Base-by-base conservation (phyloP, 2,888 invertebrate genomes). In the Lottia gigantea region DNA sequence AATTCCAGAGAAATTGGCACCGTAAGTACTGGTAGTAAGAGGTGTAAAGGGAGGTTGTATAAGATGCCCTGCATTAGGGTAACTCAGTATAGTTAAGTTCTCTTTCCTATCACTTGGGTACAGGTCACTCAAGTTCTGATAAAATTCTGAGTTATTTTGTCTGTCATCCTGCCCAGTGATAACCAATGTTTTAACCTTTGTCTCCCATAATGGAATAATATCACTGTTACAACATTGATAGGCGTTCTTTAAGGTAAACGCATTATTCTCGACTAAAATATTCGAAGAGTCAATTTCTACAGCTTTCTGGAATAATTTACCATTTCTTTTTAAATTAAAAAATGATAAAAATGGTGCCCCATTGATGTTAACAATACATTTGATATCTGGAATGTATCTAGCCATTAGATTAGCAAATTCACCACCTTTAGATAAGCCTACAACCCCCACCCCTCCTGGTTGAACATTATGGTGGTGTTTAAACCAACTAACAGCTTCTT, bases 401-500 rank as follows among this genome's bases (percentile, higher is more conserved):
- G 71, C 66, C 46, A 72, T 68, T 12, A 72, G 23, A n/a, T 14
- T 23, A 47, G 64, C 46, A 31, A 46, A 49, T 23, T 69, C 65
- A 45, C 64, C 61, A 25, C 71, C 62, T 64, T 65, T 64, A 70
- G 69, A 67, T 1, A 66, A 65, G 14, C 66, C 66, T 8, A 71
- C 26, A 25, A 71, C 74, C 31, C 74, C 74, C n/a, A 74, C 23
- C 19, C 64, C 66, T 14, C 68, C 61, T 15, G 47, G 7, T 14
- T 62, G 40, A 15, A 74, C 67, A 19, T 62, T 40, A 1, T 67
- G 67, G 45, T 74, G 71, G 11, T 64, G 62, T 0, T 64, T 61
- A 45, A 74, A 63, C 69, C 68, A 71, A 12, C 64, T 68, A 67
- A 68, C 71, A 1, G 69, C 61, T 62, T 67, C 49, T 71, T 73